Evolutionary conservation across 1,140 invertebrate genomes (phyloP), one percentile per base, ranked within the genome.

Genomic region (Macrobrachium rosenbergii): DNA sequence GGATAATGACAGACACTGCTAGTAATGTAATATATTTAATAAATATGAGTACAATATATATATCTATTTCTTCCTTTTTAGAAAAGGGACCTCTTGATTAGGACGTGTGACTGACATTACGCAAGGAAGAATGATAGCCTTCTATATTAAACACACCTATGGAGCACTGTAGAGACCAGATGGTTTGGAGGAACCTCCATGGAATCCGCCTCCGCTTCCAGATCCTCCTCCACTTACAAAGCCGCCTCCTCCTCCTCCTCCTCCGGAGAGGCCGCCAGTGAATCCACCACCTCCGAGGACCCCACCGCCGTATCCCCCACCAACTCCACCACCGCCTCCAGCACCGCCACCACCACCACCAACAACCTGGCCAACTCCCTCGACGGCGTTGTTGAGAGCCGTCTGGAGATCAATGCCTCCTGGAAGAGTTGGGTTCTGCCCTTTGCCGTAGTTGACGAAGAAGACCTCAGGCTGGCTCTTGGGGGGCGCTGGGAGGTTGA

Each of bases 351-450:
- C 37, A 10, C 17, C 69, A 45, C 78, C 67, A 37, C 82, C 82
- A 37, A 82, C 67, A n/a, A 80, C 82, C 12, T 81, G 28, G 45
- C 77, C 80, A 21, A 82, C 78, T 37, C 82, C 69, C 16, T 76
- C 52, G 14, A 75, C 59, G 23, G 89, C 87, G n/a, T 28, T 19
- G 76, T 72, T 75, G 79, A 89, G 88, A 37, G 85, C 85, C 10
- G 75, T 76, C 28, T 88, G 85, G 37, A 89, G 85, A 59, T 84
- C 82, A 37, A 83, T 45, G 60, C 85, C 88, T 17, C 81, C 86
- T n/a, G 88, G 85, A 16, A 89, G 85, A 43, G 69, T 64, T 5
- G 88, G 88, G 85, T 89, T 89, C 10, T 89, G 84, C 3, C 84
- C 84, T 11, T 82, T 72, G 12, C 58, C 84, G 75, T 89, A 89